phyloP scores from a whole-genome alignment of 2,888 invertebrate species.

The Sinodicranocentrus sp. region DNA sequence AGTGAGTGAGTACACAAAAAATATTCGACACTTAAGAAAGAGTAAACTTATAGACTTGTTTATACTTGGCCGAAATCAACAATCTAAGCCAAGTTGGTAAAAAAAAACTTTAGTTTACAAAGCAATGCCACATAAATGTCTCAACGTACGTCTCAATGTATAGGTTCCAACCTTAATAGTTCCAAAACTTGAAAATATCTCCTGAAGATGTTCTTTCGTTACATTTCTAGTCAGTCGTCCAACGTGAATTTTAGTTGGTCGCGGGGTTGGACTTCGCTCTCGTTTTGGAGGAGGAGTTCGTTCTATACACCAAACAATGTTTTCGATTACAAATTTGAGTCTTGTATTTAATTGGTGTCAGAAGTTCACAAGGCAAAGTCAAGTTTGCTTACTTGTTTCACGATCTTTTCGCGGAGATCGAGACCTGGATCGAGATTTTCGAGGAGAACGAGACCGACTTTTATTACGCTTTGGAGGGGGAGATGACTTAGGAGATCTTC shows the following conservation, averaged over 20 bases:
- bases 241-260: conserved; percentile 95
- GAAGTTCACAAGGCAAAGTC: too few species aligned
- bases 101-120: too few species aligned
- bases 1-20: neutral
- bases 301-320: conserved; percentile 15
- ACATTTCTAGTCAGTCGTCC: conserved; percentile 96
- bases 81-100: too few species aligned
- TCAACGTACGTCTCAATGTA: too few species aligned
- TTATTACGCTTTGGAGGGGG: conserved; percentile 53
- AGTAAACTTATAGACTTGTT: too few species aligned
- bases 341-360: too few species aligned
- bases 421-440: conserved; percentile 72
- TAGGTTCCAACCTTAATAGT: conserved; percentile 75
- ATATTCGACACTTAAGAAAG: too few species aligned
- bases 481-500: conserved; percentile 68
- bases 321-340: neutral
- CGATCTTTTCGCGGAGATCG: conserved; percentile 71
- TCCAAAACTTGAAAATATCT: conserved; percentile 78
- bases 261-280: conserved; percentile 92
- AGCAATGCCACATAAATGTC: too few species aligned
- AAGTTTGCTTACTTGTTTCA: conserved; percentile 61
- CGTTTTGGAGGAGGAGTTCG: conserved; percentile 78
- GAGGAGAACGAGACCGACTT: conserved; percentile 81
- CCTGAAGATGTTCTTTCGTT: conserved; percentile 83
- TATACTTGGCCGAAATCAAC: too few species aligned